Conservation (phyloP, 2,888 invertebrate species). For the Nebria brevicollis region DNA sequence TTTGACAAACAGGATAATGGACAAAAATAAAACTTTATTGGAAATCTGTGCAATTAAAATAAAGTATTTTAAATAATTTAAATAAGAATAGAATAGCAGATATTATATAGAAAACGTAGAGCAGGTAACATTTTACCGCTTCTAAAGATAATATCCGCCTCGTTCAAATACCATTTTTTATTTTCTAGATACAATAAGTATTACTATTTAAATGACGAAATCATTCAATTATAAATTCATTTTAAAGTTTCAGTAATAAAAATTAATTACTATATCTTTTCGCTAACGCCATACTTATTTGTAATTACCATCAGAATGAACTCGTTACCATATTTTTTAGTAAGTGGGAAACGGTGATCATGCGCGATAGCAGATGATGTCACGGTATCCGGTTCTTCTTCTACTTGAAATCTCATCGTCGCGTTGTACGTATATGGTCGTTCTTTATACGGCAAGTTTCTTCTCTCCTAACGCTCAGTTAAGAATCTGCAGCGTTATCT, state of each 20-base stretch:
- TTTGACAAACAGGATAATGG: too few species aligned
- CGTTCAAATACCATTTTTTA: conserved; percentile 23
- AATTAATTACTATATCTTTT: conserved; percentile 30
- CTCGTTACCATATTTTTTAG: neutral
- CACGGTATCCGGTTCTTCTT: too few species aligned
- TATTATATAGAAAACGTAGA: neutral
- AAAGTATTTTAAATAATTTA: too few species aligned
- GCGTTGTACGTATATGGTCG: neutral
- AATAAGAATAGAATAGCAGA: neutral
- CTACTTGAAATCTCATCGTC: neutral
- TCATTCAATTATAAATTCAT: conserved; percentile 12
- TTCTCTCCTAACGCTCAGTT: conserved; percentile 1
- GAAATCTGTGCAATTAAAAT: too few species aligned
- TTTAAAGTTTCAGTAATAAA: conserved; percentile 16
- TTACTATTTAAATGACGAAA: conserved; percentile 27
- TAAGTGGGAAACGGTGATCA: too few species aligned
- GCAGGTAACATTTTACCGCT: neutral
- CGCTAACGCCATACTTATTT: conserved; percentile 9
- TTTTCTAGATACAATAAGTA: conserved; percentile 23
- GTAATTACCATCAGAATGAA: neutral
- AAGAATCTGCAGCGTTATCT: conserved; percentile 34
- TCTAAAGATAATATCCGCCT: conserved; percentile 23
- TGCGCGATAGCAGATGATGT: too few species aligned
- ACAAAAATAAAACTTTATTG: too few species aligned
- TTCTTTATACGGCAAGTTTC: neutral